phyloP scores from a whole-genome alignment of 2,888 invertebrate genomes.

The Drosophila ochracea region DNA sequence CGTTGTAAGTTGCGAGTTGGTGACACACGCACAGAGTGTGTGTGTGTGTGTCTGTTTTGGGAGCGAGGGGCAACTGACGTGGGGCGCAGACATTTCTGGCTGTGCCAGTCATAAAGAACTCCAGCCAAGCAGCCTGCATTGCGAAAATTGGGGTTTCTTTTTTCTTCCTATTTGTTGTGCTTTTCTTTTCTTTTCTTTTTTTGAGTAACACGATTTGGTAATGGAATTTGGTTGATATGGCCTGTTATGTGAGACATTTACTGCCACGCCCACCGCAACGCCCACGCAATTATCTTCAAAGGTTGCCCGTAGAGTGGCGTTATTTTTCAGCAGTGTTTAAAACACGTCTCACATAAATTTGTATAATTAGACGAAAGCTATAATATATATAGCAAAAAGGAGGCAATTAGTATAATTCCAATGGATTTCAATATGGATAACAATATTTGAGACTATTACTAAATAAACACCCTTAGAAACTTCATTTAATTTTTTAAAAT shows the following conservation, averaged over 20 bases:
- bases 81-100: conserved; percentile 6
- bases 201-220: neutral
- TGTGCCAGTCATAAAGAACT: conserved; percentile 8
- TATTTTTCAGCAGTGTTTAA: neutral
- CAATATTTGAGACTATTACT: neutral
- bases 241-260: neutral
- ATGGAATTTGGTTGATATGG: neutral
- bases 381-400: too few relatives aligned
- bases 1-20: conserved; percentile 19
- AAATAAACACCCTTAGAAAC: neutral
- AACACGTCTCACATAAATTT: neutral
- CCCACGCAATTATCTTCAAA: neutral
- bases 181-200: neutral
- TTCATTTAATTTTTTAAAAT: too few relatives aligned
- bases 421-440: neutral
- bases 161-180: neutral
- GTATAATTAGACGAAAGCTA: neutral
- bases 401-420: neutral
- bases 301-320: neutral
- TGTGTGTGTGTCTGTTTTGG: neutral
- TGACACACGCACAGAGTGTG: conserved; percentile 24
- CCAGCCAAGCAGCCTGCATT: conserved; percentile 23
- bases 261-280: neutral
- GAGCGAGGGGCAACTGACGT: conserved; percentile 10
- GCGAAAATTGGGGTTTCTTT: neutral